phyloP scores from a whole-genome alignment of 2,797 vertebrate genomes.

The Gallinago solitaria region DNA sequence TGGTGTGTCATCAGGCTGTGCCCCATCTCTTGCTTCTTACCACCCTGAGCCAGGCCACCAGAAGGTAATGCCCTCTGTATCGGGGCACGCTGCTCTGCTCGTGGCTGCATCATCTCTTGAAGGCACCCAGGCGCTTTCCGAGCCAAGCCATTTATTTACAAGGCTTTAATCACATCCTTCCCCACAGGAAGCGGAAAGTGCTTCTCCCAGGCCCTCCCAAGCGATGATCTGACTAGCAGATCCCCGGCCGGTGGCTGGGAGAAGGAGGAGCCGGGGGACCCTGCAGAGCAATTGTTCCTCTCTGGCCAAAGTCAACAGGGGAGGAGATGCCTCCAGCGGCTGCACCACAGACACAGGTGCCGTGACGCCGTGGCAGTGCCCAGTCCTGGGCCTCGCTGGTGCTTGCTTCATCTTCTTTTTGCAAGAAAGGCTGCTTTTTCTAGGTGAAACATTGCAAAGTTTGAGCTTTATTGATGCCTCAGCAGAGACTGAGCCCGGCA shows the following conservation, averaged over 20 bases:
- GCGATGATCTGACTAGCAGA: not conserved
- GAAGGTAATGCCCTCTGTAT: not conserved
- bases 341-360: not conserved
- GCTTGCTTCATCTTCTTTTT: not conserved
- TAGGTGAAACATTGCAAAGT: not conserved
- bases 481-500: not conserved
- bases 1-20: fast-evolving
- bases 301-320: not conserved
- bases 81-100: fast-evolving
- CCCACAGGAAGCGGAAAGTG: conserved; percentile 26
- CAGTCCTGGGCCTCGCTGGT: not conserved
- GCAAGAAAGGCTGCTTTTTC: not conserved
- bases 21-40: not conserved
- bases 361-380: fast-evolving
- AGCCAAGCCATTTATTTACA: conserved; percentile 20
- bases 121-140: not conserved
- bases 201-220: conserved; percentile 28
- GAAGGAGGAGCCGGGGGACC: not conserved
- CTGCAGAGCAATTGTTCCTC: not conserved
- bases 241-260: not conserved
- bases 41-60: not conserved
- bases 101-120: not conserved
- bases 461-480: not conserved
- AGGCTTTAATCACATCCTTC: conserved; percentile 53
- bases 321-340: fast-evolving